Percentiles rank a stretch among this genome's conserved stretches.
Conservation (phyloP, 2,797 vertebrate species). For the Rhodeus uyekii region DNA sequence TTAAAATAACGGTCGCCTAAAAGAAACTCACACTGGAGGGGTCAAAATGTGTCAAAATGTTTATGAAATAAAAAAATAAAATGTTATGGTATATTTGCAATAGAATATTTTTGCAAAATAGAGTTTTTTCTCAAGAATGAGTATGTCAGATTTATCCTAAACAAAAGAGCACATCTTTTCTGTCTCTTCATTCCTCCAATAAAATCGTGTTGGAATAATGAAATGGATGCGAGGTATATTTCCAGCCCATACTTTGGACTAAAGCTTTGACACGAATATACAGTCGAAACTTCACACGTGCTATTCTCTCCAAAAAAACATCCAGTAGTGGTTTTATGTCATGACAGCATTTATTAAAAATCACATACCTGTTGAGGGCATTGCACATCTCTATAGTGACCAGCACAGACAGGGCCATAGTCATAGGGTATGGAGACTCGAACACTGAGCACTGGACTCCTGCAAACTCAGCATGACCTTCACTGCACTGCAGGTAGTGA, state of each 20-base stretch:
- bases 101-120: background rate
- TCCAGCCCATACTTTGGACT: too few species aligned
- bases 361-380: slow-evolving; percentile 78
- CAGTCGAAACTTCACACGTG: background rate
- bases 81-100: background rate
- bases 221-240: too few species aligned
- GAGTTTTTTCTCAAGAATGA: too few species aligned
- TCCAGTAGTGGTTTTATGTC: background rate
- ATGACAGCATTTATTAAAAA: background rate
- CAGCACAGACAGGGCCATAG: slow-evolving; percentile 81
- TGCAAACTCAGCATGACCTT: slow-evolving; percentile 75
- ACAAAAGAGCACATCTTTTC: too few species aligned
- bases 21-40: too few species aligned
- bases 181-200: too few species aligned
- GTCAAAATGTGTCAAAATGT: too few species aligned
- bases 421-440: slow-evolving; percentile 82
- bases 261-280: background rate
- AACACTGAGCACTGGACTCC: slow-evolving; percentile 82
- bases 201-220: too few species aligned
- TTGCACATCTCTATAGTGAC: slow-evolving; percentile 86
- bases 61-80: background rate
- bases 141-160: too few species aligned
- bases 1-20: too few species aligned
- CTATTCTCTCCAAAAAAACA: background rate
- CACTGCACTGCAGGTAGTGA: slow-evolving; percentile 80